Evolutionary conservation across 2,888 invertebrate species (phyloP), one percentile per base, ranked within the genome.

Genomic region (Eupithecia centaureata): DNA sequence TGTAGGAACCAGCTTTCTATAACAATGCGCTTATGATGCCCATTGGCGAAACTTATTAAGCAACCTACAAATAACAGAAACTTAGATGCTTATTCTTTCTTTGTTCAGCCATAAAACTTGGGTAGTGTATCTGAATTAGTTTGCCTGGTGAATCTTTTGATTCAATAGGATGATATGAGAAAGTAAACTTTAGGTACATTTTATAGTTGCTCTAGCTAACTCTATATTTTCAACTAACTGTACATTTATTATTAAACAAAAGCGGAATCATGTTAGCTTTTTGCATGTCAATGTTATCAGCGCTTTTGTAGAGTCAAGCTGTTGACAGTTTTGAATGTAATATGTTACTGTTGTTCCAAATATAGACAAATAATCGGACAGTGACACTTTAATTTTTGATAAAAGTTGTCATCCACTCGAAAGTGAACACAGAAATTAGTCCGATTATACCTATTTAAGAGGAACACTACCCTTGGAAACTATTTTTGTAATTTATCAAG

Each of bases 91-190:
- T 67, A 70, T 70, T 71, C 65, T 71, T 71, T 71, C 67, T 71
- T 62, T 71, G 58, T 68, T 61, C 38, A 35, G 51, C 64, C 56
- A 74, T 74, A 74, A 72, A 61, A 72, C 71, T 74, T 66, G 69
- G 67, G 58, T 25, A 28, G 63, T 65, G 59, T 66, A 67, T 74
- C 70, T 67, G 76, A 78, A 79, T 82, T 77, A 77, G 79, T 80
- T 80, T 77, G 77, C 79, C 79, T 77, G 76, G 77, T 76, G 75
- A 79, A 47, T 76, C 80, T 82, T 82, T 82, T 81, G 81, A 86
- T 86, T 86, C 80, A 86, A 85, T 86, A 83, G 79, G 80, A 81
- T 73, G 78, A 83, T 81, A 79, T 76, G 80, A 81, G 80, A 76
- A 83, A 85, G 82, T 85, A 87, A 87, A 87, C 82, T 22, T 22